phyloP scores from a whole-genome alignment of 2,797 vertebrate genomes.

The Premnoplex brunnescens region DNA sequence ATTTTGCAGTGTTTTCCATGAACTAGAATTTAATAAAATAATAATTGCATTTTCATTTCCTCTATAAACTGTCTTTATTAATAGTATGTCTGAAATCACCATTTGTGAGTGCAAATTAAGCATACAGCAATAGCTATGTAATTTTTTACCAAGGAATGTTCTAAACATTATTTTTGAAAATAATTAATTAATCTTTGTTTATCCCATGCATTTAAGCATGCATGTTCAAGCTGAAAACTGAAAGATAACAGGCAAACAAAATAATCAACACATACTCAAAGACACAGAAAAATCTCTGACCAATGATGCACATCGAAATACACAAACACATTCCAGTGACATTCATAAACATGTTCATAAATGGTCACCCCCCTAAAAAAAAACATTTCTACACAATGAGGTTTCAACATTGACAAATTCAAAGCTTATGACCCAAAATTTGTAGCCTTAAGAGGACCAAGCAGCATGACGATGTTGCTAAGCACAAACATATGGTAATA shows the following conservation, averaged over 20 bases:
- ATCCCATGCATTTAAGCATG: background rate
- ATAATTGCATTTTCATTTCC: background rate
- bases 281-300: background rate
- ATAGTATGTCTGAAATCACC: background rate
- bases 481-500: background rate
- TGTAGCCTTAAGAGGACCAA: background rate
- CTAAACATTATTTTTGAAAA: background rate
- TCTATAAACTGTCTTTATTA: background rate
- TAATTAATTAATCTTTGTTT: background rate
- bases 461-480: background rate
- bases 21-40: background rate
- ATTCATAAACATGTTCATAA: background rate
- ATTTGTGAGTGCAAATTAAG: background rate
- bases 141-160: background rate
- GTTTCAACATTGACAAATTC: background rate
- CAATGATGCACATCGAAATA: background rate
- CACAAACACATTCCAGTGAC: background rate
- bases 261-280: background rate
- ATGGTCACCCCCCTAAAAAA: no score
- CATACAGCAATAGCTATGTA: background rate
- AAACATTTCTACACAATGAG: no score
- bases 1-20: background rate
- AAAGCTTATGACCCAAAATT: background rate
- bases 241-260: background rate
- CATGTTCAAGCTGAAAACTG: background rate